These are phyloP conservation scores for Ataeniobius toweri DNA, from an alignment of 2,797 vertebrate species.

Conservation along the genomic window DNA sequence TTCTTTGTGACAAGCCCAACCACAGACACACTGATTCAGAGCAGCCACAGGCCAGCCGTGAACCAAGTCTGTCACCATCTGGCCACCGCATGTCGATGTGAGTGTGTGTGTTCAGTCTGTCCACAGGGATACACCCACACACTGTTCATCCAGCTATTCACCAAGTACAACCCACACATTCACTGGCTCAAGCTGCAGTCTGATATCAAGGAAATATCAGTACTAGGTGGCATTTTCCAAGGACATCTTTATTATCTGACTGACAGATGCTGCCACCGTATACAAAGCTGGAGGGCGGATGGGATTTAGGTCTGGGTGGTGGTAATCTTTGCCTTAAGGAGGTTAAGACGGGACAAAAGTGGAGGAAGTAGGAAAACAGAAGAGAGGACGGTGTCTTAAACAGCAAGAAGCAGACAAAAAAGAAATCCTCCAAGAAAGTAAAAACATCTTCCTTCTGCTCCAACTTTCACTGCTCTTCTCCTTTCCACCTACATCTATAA, in stretches of 20 bases:
- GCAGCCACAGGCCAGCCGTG: slow-evolving; percentile 25
- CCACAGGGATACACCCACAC: slow-evolving; percentile 29
- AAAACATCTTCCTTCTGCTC: background rate
- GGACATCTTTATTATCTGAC: background rate
- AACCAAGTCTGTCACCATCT: slow-evolving; percentile 70
- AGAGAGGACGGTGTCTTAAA: background rate
- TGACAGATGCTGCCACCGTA: slow-evolving; percentile 20
- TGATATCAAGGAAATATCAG: slow-evolving; percentile 4
- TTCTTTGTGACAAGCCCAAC: background rate
- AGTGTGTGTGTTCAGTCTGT: slow-evolving; percentile 42
- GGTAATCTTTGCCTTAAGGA: slow-evolving; percentile 44
- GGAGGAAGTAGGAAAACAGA: slow-evolving; percentile 23
- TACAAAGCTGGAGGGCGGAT: slow-evolving; percentile 22
- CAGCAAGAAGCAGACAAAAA: background rate
- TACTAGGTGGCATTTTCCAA: background rate
- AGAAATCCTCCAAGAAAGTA: background rate
- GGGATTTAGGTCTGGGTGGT: slow-evolving; percentile 19
- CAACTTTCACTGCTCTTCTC: background rate
- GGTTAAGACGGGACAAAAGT: slow-evolving; percentile 24
- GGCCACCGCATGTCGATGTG: slow-evolving; percentile 59
- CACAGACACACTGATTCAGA: slow-evolving; percentile 41
- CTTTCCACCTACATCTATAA: background rate
- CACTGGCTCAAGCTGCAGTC: slow-evolving; percentile 14
- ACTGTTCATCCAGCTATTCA: background rate
- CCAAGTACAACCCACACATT: background rate